phyloP scores from a whole-genome alignment of 2,797 vertebrate species.

The Holocentrus rufus region DNA sequence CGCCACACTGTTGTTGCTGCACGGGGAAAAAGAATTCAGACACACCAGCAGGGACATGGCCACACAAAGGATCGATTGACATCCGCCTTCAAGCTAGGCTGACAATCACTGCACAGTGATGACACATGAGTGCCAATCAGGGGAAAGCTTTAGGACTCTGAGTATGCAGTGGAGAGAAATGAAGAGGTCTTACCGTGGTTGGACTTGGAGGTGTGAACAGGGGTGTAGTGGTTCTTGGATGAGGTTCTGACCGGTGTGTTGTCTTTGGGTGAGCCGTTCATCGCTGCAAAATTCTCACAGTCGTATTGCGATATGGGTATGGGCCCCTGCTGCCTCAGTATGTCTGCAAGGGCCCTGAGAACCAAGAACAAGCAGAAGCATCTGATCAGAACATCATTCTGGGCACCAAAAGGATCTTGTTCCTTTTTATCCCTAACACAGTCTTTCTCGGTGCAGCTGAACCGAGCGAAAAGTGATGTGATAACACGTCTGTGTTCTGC shows the following conservation, averaged over 20 bases:
- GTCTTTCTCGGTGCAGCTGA: constrained; percentile 9
- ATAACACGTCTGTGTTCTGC: constrained; percentile 21
- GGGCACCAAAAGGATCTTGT: background rate
- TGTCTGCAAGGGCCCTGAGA: constrained; percentile 95
- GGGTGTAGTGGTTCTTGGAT: constrained; percentile 98
- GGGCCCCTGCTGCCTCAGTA: constrained; percentile 97
- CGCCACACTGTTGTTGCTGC: constrained; percentile 6
- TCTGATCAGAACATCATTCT: constrained; percentile 25
- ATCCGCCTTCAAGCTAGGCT: constrained; percentile 17
- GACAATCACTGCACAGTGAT: constrained; percentile 3
- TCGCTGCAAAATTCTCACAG: constrained; percentile 96
- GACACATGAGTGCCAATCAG: background rate
- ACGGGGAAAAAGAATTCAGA: constrained; percentile 16
- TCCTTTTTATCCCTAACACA: background rate
- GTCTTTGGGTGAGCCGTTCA: constrained; percentile 96
- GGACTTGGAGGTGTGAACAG: constrained; percentile 92
- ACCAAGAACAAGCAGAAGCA: constrained; percentile 11
- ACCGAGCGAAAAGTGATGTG: constrained; percentile 25
- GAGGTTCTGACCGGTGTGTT: constrained; percentile 92
- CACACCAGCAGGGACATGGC: background rate
- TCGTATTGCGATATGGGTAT: constrained; percentile 98
- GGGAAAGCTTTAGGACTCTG: constrained; percentile 1
- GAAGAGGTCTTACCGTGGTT: constrained; percentile 86
- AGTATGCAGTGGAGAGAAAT: background rate
- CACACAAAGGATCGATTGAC: constrained; percentile 1